These are phyloP conservation scores for Myzus persicae DNA, from an alignment of 1,140 invertebrate species.

Conservation along the genomic window DNA sequence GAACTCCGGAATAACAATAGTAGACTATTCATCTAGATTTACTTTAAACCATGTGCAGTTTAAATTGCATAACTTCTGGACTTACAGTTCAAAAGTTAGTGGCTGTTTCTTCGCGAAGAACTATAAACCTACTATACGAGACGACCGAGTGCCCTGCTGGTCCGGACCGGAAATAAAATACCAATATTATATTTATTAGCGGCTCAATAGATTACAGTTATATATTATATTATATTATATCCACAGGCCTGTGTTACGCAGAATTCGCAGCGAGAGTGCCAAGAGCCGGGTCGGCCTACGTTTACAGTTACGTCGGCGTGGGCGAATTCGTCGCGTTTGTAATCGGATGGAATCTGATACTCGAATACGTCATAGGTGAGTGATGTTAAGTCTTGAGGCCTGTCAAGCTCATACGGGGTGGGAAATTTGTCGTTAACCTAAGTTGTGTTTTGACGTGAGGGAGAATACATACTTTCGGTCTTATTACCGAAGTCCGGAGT, in stretches of 20 bases:
- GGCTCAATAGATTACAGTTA: neutral
- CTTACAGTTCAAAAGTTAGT: neutral
- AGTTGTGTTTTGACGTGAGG: too few species aligned
- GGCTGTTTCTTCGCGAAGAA: neutral
- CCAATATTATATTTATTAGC: neutral
- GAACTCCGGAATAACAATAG: neutral
- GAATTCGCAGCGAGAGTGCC: constrained; percentile 89
- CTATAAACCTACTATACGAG: too few species aligned
- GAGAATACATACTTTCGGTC: too few species aligned
- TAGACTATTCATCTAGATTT: neutral
- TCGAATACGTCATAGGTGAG: constrained; percentile 89
- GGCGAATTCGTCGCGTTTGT: constrained; percentile 82
- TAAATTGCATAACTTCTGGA: neutral
- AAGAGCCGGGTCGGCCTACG: constrained; percentile 85
- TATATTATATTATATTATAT: neutral
- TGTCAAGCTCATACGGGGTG: neutral
- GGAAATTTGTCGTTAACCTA: neutral
- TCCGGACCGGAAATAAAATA: neutral
- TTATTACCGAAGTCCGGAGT: too few species aligned
- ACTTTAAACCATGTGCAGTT: neutral
- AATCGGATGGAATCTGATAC: constrained; percentile 88
- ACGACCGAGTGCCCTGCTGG: neutral
- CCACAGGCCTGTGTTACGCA: constrained; percentile 78
- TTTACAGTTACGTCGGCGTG: constrained; percentile 88
- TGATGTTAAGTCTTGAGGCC: neutral